Percentiles rank a stretch among this genome's conserved stretches.
Conservation (phyloP, 2,888 invertebrate genomes). For the Tipula confusa region DNA sequence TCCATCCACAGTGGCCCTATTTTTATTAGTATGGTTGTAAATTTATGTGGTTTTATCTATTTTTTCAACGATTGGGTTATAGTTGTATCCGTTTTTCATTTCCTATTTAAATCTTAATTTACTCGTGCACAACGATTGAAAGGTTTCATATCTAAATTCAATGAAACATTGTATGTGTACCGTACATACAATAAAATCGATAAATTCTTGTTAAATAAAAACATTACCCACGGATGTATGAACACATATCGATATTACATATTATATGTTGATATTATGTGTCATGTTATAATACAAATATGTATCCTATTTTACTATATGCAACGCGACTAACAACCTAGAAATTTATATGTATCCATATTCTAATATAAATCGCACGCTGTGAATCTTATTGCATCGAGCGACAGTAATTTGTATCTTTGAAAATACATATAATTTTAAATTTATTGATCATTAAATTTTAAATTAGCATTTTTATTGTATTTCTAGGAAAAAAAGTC, state of each 20-base stretch:
- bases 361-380: not conserved
- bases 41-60: too few species aligned
- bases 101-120: not conserved
- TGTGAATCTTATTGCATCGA: not conserved
- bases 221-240: not conserved
- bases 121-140: not conserved
- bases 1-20: too few species aligned
- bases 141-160: not conserved
- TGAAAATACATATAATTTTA: not conserved
- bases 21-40: too few species aligned
- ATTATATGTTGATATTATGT: not conserved
- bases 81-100: not conserved
- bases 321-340: not conserved
- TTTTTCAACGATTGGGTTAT: too few species aligned
- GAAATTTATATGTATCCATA: not conserved
- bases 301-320: not conserved
- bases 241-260: not conserved
- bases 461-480: not conserved
- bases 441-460: not conserved
- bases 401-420: not conserved
- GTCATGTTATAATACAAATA: not conserved
- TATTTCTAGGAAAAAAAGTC: conserved; percentile 63
- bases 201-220: not conserved
- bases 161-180: not conserved
- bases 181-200: not conserved